Conservation (phyloP, 2,113 vertebrate genomes). For the Nanorana parkeri region DNA sequence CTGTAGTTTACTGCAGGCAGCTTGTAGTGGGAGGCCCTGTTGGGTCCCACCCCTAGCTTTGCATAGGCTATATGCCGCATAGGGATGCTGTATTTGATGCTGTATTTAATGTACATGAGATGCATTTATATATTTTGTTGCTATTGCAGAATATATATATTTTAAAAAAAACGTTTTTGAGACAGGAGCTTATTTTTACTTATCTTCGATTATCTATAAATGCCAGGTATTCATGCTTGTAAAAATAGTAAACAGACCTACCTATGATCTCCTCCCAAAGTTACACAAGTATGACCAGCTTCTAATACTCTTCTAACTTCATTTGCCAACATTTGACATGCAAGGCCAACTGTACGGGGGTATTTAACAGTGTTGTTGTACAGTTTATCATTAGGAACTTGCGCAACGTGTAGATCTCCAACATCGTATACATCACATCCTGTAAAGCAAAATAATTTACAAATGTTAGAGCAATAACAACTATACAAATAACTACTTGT, state of each 20-base stretch:
- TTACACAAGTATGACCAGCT: conserved; percentile 86
- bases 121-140: no score
- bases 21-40: no score
- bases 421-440: conserved; percentile 90
- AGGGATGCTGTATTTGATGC: no score
- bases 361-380: conserved; percentile 85
- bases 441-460: conserved; percentile 62
- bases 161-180: no score
- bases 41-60: no score
- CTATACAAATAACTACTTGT: not conserved
- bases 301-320: conserved; percentile 84
- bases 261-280: conserved; percentile 97
- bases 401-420: conserved; percentile 89
- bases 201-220: no score
- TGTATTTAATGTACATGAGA: no score
- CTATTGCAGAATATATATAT: no score
- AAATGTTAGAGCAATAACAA: conserved; percentile 25
- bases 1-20: no score
- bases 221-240: no score
- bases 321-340: conserved; percentile 83
- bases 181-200: no score
- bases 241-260: conserved; percentile 62
- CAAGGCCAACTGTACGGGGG: conserved; percentile 90
- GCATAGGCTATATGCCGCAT: no score
- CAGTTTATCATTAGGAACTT: conserved; percentile 85